Base-by-base conservation (phyloP, 1,140 invertebrate species). In the Apis cerana region DNA sequence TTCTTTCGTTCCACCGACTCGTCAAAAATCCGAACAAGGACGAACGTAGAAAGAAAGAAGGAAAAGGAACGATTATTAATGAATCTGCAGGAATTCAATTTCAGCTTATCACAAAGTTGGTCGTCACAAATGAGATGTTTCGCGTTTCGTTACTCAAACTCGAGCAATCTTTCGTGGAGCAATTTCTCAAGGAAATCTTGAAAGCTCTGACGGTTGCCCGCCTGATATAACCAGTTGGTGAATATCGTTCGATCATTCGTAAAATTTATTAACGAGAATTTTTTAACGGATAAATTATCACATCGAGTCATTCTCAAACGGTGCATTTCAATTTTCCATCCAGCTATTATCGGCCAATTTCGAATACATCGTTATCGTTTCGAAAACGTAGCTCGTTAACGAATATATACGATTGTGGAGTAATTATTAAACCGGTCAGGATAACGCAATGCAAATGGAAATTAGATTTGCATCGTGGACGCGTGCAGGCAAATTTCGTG, bases 151-250 rank as follows among this genome's bases (percentile, higher is more conserved):
- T 10, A 27, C 23, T 10, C 75, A 8, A n/a, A 13, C 12, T 56
- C 27, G 21, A 23, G 43, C 61, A 61, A 54, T 82, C 23, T 48
- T 21, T 80, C 81, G 48, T 71, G 50, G n/a, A n/a, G n/a, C 82
- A 87, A 87, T 86, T 86, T 87, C 81, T 86, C 80, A 77, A 56
- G 72, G 62, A 81, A 64, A 48, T 23, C 11, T 33, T 58, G 21
- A 70, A 58, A 52, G 21, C n/a, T 13, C 1, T 59, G 21, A 52
- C 17, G 59, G 72, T 64, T 75, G 75, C 21, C 56, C 61, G 72
- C 27, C 19, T 69, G 64, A 80, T 74, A 54, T 17, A 12, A 2
- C 27, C 52, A 7, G 33, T 43, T 7, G 7, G 33, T 8, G 48
- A 64, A 15, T 27, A 33, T 23, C 12, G 15, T 56, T 75, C 59